Evolutionary conservation across 1,140 invertebrate genomes (phyloP), one percentile per base, ranked within the genome.

Genomic region (Pseudoatta argentina): DNA sequence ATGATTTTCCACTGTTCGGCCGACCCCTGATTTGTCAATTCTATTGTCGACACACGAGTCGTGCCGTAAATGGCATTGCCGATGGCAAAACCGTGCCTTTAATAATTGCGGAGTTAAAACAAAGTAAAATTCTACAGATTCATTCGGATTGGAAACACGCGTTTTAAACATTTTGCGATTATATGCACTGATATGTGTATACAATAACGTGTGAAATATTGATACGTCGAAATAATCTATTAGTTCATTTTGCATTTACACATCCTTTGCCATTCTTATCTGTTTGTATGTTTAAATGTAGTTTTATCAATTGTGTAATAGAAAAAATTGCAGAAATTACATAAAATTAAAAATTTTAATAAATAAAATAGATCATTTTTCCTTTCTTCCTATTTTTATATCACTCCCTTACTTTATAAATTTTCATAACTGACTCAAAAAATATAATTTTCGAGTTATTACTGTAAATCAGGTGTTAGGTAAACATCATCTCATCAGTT

Each of bases 11-110:
- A 18, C 30, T 34, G 34, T 48, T 27, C 39, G 39, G 16, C 30
- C 67, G 55, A 82, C 18, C 67, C 18, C 44, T 44, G 39, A 73
- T 82, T 82, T 73, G 79, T 82, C 79, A 82, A 82, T 73, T 82
- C 67, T 73, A 82, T 82, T 82, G 67, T 82, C 66, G 34, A 39
- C 53, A 24, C 71, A 73, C 55, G 24, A 61, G 39, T 5, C 69
- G 21, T 21, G 79, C 57, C 39, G 27, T 63, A 83, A 83, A 73
- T 83, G 55, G 2, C 44, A 61, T 51, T 48, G 64, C 34, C 66
- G 66, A 71, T 57, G 48, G 34, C 55, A 27, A 73, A 34, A 48
- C 24, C 51, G 12, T 30, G 14, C 39, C 48, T 24, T 83, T 83
- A 83, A 83, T 83, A 83, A 83, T 63, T 75, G 18, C 44, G 0